A percentile compares a stretch with the other conserved stretches of the same genome.
Conservation (phyloP, 2,888 invertebrate genomes). For the Machimus rusticus region DNA sequence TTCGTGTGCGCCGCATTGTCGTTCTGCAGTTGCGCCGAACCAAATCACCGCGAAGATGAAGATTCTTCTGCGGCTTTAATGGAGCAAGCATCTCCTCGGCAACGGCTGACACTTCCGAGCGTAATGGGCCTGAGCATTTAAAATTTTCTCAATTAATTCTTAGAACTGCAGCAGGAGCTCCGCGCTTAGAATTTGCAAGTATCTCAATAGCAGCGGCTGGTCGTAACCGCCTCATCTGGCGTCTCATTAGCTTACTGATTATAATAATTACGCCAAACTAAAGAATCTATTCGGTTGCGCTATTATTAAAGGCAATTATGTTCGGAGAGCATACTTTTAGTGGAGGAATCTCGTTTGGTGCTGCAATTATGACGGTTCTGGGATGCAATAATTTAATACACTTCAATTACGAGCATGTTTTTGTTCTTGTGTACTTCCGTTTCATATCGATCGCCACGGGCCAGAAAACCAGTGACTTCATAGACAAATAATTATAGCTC, state of each 20-base stretch:
- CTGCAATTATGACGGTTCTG: background rate
- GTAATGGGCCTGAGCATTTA: background rate
- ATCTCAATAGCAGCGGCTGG: background rate
- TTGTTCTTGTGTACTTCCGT: slow-evolving; percentile 3
- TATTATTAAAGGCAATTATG: slow-evolving; percentile 6
- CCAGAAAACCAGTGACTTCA: background rate
- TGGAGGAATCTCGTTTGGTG: background rate
- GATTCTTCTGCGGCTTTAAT: background rate
- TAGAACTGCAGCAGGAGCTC: background rate
- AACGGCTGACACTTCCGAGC: background rate
- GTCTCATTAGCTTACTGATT: background rate
- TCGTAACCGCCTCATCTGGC: background rate
- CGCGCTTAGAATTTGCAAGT: background rate
- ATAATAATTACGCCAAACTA: slow-evolving; percentile 9
- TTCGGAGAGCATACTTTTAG: background rate
- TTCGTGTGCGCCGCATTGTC: background rate
- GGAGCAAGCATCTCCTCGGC: background rate
- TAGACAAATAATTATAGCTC: slow-evolving; percentile 7
- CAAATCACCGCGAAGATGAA: background rate
- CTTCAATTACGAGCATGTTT: slow-evolving; percentile 3
- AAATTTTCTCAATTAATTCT: background rate
- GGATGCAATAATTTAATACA: background rate
- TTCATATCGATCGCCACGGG: background rate
- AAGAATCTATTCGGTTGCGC: background rate
- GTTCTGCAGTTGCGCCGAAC: background rate